A percentile compares a stretch with the other conserved stretches of the same genome.
These are phyloP conservation scores for Episyrphus balteatus DNA, from an alignment of 1,140 invertebrate species.

Conservation along the genomic window DNA sequence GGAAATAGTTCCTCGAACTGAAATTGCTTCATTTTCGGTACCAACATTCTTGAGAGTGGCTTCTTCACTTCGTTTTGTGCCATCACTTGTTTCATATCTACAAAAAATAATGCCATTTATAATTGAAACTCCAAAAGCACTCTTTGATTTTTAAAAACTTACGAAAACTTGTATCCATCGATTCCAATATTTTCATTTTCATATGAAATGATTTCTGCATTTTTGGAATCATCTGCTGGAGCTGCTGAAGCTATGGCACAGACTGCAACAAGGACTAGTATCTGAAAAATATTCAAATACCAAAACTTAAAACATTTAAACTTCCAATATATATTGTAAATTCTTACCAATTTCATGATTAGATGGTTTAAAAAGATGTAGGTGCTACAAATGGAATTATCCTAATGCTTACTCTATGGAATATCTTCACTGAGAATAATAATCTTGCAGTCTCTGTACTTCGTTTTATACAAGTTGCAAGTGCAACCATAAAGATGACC, in stretches of 20 bases:
- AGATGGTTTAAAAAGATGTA: too few species aligned
- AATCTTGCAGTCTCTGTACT: too few species aligned
- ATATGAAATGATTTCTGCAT: slow-evolving; percentile 40
- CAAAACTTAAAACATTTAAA: too few species aligned
- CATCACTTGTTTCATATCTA: slow-evolving; percentile 56
- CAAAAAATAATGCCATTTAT: neutral
- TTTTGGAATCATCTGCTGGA: slow-evolving; percentile 11
- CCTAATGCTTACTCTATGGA: too few species aligned
- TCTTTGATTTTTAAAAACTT: slow-evolving; percentile 20
- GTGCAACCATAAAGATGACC: too few species aligned
- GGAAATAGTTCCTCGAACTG: slow-evolving; percentile 51
- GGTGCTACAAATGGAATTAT: too few species aligned
- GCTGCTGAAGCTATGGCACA: neutral
- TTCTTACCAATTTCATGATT: too few species aligned
- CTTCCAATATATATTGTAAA: too few species aligned
- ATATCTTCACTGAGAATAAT: too few species aligned
- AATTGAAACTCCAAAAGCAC: neutral
- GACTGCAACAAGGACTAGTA: neutral
- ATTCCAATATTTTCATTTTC: slow-evolving; percentile 35
- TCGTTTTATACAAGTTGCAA: too few species aligned
- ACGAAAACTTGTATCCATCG: slow-evolving; percentile 37
- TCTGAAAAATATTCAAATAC: too few species aligned
- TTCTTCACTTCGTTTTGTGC: slow-evolving; percentile 48
- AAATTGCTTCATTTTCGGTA: slow-evolving; percentile 41
- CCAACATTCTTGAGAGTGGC: slow-evolving; percentile 45